Evolutionary conservation across 2,113 vertebrate genomes (phyloP), one percentile per base, ranked within the genome.

Genomic region (Gila orcuttii): DNA sequence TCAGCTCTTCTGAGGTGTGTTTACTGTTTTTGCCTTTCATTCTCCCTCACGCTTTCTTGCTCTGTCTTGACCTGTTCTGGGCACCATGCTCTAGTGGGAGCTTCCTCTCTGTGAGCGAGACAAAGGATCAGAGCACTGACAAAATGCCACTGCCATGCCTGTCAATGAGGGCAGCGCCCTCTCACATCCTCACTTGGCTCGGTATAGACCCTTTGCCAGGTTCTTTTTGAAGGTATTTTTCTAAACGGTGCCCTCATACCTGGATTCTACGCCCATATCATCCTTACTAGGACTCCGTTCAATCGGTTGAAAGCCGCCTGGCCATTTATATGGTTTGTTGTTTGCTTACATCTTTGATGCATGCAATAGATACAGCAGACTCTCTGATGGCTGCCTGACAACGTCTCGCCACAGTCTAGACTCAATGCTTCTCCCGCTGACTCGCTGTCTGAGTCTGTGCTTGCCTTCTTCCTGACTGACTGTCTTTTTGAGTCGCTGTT

Each of bases 381-480:
- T 60, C 28, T 81, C 39, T 76, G 42, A 62, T 17, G 79, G 68
- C 78, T 91, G 80, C 39, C 71, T 89, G 78, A 60, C 86, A 55
- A 59, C 45, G 28, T 90, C 81, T 82, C 86, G 88, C 90, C 62
- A 36, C 79, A 82, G 62, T 82, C 79, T 82, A 52, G 42, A 55
- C 69, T 23, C 55, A 21, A 3, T 31, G n/a, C 55, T 52, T 80
- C 77, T 89, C 88, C 89, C 79, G 9, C 86, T 88, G 85, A 82
- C 82, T 85, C 33, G 11, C 50, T 64, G 62, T 85, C 64, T 87
- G 77, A 13, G 52, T 45, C 21, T 79, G 55, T 62, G 21, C 39
- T 60, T 89, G 85, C 69, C 84, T 90, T 82, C 11, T 92, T 64
- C 86, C 89, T 50, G 10, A 84, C 87, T 89, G 86, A 91, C 84